phyloP scores from a whole-genome alignment of 2,797 vertebrate species.

The Ctenopoma kingsleyae region DNA sequence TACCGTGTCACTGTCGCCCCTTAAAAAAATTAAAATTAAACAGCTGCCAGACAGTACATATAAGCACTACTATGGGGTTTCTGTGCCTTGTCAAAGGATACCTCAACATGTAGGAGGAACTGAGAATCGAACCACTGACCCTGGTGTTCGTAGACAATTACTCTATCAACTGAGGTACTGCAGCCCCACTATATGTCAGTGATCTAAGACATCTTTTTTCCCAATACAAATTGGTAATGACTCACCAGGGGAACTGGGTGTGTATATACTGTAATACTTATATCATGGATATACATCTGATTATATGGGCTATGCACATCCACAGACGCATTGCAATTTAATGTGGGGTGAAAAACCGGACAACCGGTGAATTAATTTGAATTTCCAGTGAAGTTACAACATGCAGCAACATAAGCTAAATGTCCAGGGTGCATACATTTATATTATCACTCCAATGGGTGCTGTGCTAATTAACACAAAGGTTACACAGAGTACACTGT shows the following conservation, averaged over 20 bases:
- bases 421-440: constrained; percentile 60
- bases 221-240: constrained; percentile 53
- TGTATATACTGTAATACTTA: constrained; percentile 18
- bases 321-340: constrained; percentile 38
- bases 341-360: constrained; percentile 64
- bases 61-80: too few species aligned
- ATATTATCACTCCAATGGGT: constrained; percentile 63
- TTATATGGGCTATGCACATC: constrained; percentile 44
- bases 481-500: constrained; percentile 63
- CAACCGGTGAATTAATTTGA: constrained; percentile 67
- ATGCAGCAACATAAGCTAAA: constrained; percentile 52
- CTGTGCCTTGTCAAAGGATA: too few species aligned
- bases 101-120: too few species aligned
- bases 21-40: too few species aligned
- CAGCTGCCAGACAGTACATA: too few species aligned
- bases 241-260: constrained; percentile 39
- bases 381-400: constrained; percentile 59
- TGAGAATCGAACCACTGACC: too few species aligned
- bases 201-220: constrained; percentile 53
- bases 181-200: constrained; percentile 29
- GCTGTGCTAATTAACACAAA: constrained; percentile 68
- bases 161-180: too few species aligned
- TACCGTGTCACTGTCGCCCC: too few species aligned
- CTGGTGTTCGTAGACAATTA: too few species aligned
- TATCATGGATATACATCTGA: constrained; percentile 63